Percentiles rank a stretch among this genome's conserved stretches.
These are phyloP conservation scores for Electrona antarctica DNA, from an alignment of 2,113 vertebrate species.

Conservation along the genomic window DNA sequence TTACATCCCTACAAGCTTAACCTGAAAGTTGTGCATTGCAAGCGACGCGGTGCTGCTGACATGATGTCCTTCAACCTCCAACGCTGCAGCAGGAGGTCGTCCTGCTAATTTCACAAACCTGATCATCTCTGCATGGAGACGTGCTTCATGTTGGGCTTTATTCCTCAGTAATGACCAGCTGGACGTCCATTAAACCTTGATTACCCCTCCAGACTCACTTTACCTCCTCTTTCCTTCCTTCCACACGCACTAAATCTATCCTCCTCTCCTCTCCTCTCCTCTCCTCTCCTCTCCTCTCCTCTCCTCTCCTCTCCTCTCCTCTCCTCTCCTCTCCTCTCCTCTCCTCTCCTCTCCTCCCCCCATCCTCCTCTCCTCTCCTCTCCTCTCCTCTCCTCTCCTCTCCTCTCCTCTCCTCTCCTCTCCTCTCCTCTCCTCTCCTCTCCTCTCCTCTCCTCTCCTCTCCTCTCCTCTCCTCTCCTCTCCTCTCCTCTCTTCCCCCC, in stretches of 20 bases:
- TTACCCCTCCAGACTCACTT: not conserved
- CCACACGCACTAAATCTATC: conserved; percentile 10
- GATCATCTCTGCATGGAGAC: conserved; percentile 48
- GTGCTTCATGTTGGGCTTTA: conserved; percentile 30
- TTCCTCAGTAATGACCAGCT: conserved; percentile 21
- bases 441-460: too few relatives aligned
- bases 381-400: conserved; percentile 2
- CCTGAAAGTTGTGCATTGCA: not conserved
- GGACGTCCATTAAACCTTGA: not conserved
- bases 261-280: not conserved
- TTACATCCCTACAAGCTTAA: not conserved
- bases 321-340: not conserved
- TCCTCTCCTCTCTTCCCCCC: too few relatives aligned
- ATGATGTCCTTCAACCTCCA: conserved; percentile 33
- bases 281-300: conserved; percentile 14
- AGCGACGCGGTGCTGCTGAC: too few relatives aligned
- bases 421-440: conserved; percentile 20
- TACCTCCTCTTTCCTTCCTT: conserved; percentile 10
- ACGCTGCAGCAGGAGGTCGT: not conserved
- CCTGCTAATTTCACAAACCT: conserved; percentile 29
- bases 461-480: too few relatives aligned
- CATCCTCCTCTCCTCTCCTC: too few relatives aligned
- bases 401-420: not conserved
- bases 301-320: conserved; percentile 12
- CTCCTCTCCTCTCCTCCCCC: too few relatives aligned